Conservation (phyloP, 2,888 invertebrate species). For the Elaeidobius kamerunicus region DNA sequence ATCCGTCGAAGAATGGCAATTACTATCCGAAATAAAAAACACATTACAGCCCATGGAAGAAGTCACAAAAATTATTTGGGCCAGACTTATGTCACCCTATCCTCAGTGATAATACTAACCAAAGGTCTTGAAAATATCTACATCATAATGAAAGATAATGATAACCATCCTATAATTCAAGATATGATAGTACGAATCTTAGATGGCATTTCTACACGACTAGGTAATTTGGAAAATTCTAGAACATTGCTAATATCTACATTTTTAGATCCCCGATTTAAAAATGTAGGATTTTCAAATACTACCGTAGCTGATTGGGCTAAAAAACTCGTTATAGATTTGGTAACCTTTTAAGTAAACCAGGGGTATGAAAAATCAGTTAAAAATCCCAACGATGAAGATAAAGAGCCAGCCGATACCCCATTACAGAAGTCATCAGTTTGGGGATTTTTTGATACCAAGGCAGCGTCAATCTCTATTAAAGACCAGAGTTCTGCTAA, state of each 20-base stretch:
- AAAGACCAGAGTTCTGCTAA: background rate
- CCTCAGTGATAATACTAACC: slow-evolving; percentile 26
- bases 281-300: background rate
- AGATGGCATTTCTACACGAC: background rate
- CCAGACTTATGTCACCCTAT: slow-evolving; percentile 32
- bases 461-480: too few relatives aligned
- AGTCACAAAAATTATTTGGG: slow-evolving; percentile 32
- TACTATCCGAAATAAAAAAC: slow-evolving; percentile 26
- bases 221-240: background rate
- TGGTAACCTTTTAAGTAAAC: background rate
- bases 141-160: background rate
- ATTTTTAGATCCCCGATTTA: background rate
- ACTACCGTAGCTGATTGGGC: background rate
- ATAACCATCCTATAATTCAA: background rate
- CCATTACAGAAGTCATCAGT: too few relatives aligned
- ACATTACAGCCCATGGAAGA: slow-evolving; percentile 34
- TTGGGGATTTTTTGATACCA: too few relatives aligned
- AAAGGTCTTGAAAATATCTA: background rate
- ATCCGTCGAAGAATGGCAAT: slow-evolving; percentile 31
- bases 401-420: too few relatives aligned
- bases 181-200: background rate
- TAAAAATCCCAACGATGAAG: too few relatives aligned
- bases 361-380: background rate
- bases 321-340: background rate
- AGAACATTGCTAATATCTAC: background rate